A percentile compares a stretch with the other conserved stretches of the same genome.
Conservation (phyloP, 2,797 vertebrate genomes). For the Hippopotamyrus pictus region DNA sequence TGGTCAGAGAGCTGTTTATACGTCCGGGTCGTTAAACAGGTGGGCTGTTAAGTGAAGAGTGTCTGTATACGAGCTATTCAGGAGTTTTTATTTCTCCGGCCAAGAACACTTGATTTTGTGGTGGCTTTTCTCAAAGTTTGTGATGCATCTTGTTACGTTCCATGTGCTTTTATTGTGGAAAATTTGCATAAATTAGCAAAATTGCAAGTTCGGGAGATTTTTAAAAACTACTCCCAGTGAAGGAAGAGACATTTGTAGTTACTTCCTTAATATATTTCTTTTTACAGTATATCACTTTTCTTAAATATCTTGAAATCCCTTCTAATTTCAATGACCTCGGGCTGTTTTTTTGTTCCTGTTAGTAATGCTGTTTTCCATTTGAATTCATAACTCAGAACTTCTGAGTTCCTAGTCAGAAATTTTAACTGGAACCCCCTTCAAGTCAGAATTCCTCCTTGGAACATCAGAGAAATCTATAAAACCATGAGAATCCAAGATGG, state of each 20-base stretch:
- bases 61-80: background rate
- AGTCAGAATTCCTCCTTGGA: background rate
- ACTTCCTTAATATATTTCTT: background rate
- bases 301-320: background rate
- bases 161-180: background rate
- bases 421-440: background rate
- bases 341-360: background rate
- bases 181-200: background rate
- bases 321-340: background rate
- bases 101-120: background rate
- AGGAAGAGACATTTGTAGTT: background rate
- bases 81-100: background rate
- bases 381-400: background rate
- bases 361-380: background rate
- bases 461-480: background rate
- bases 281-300: background rate
- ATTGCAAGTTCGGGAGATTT: background rate
- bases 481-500: background rate
- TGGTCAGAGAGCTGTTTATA: too few species aligned
- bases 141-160: background rate
- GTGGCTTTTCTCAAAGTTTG: background rate
- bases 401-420: background rate
- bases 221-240: background rate
- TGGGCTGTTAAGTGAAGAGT: too few species aligned
- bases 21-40: too few species aligned